phyloP scores from a whole-genome alignment of 2,797 vertebrate genomes.

The Cichlasoma orientale region DNA sequence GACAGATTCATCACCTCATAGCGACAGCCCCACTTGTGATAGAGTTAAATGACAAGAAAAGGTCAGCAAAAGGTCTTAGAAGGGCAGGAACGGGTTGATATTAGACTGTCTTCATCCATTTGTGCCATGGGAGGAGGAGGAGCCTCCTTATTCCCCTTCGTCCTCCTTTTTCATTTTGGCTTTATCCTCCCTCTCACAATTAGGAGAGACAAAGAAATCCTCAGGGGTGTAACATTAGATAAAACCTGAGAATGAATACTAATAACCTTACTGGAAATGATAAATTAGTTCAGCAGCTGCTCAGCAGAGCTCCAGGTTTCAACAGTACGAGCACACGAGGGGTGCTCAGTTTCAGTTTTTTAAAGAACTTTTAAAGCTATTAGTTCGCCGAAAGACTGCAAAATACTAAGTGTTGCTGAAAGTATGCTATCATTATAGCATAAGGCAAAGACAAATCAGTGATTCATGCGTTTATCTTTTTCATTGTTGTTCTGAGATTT shows the following conservation, averaged over 20 bases:
- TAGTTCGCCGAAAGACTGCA: background rate
- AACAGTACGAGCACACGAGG: background rate
- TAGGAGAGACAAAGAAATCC: conserved; percentile 44
- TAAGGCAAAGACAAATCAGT: background rate
- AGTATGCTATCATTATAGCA: background rate
- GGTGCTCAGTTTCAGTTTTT: background rate
- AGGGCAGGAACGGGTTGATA: conserved; percentile 58
- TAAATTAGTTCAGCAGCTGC: conserved; percentile 16
- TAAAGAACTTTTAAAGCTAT: background rate
- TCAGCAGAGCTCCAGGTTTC: background rate
- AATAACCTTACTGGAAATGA: conserved; percentile 32
- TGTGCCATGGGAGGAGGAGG: conserved; percentile 31
- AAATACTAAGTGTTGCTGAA: background rate
- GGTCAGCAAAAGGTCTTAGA: conserved; percentile 78
- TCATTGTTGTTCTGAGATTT: background rate
- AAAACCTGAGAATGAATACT: conserved; percentile 39
- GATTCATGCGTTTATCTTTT: accelerated
- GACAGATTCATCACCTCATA: conserved; percentile 45
- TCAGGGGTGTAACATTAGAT: conserved; percentile 14
- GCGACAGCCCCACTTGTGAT: conserved; percentile 54
- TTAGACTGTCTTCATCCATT: conserved; percentile 50
- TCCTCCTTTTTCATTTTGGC: background rate
- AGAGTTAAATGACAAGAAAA: conserved; percentile 70
- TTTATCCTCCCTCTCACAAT: conserved; percentile 48
- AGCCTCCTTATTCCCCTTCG: conserved; percentile 13